Percentiles rank a stretch among this genome's conserved stretches.
These are phyloP conservation scores for Zenarchopterus dispar DNA, from an alignment of 2,797 vertebrate species.

Conservation along the genomic window DNA sequence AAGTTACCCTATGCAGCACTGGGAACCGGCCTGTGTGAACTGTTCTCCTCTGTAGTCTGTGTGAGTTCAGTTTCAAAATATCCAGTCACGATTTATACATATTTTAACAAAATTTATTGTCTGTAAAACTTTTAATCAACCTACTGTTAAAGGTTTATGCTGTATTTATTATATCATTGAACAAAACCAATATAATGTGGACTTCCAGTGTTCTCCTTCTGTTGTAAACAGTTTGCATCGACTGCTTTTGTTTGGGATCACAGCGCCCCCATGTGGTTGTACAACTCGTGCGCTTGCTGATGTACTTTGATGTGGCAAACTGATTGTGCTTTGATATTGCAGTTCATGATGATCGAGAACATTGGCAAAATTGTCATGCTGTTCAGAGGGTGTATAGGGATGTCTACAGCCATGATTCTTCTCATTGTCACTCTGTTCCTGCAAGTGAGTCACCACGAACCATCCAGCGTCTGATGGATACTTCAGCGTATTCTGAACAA, in stretches of 20 bases:
- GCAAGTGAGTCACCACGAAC: constrained; percentile 57
- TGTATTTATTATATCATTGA: not conserved
- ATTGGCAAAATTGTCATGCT: constrained; percentile 70
- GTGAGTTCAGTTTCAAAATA: constrained; percentile 70
- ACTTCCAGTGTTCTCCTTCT: not conserved
- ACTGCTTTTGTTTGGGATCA: not conserved
- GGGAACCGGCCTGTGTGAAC: constrained; percentile 81
- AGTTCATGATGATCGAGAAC: constrained; percentile 83
- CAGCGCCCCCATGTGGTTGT: constrained; percentile 50
- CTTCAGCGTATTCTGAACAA: not conserved
- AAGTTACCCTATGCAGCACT: constrained; percentile 77
- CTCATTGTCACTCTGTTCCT: constrained; percentile 71
- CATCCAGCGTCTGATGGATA: not conserved
- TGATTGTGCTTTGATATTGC: constrained; percentile 39
- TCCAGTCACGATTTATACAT: not conserved
- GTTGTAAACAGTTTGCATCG: not conserved
- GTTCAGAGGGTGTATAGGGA: constrained; percentile 61
- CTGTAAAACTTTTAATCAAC: not conserved
- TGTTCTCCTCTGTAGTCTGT: constrained; percentile 72
- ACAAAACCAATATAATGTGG: too few relatives aligned
- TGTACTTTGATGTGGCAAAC: not conserved
- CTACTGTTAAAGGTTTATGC: not conserved
- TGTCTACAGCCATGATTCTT: constrained; percentile 61
- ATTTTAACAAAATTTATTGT: not conserved
- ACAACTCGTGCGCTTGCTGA: not conserved